phyloP scores from a whole-genome alignment of 2,797 vertebrate species.

The Arctocebus calabarensis region DNA sequence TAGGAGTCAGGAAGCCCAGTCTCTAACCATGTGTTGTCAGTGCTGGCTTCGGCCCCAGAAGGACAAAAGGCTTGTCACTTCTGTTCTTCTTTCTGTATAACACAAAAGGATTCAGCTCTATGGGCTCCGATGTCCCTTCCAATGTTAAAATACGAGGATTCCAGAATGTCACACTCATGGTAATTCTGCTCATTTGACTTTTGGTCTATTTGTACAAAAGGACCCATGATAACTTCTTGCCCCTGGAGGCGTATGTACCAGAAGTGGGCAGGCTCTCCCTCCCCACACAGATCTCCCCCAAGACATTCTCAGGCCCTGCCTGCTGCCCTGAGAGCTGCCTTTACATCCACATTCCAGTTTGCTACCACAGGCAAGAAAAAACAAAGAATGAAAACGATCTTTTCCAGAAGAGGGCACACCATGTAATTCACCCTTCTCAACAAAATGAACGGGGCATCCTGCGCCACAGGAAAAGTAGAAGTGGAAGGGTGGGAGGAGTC shows the following conservation, averaged over 20 bases:
- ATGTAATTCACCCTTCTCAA: background rate
- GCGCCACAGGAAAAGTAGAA: slow-evolving; percentile 23
- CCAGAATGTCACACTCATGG: background rate
- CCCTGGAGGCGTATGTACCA: background rate
- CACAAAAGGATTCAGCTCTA: background rate
- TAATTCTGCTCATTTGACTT: background rate
- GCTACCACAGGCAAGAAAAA: background rate
- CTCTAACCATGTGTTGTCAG: background rate
- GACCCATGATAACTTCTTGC: background rate
- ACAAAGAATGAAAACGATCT: background rate
- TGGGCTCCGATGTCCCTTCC: background rate
- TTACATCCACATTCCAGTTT: background rate
- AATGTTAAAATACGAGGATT: background rate
- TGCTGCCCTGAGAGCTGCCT: background rate
- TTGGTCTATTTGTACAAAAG: background rate
- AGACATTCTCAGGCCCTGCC: background rate
- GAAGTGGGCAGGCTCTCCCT: background rate
- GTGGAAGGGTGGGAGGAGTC: background rate
- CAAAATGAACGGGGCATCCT: background rate
- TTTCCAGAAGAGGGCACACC: background rate
- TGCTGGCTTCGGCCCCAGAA: no score
- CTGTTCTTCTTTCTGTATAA: background rate
- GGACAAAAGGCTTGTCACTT: background rate
- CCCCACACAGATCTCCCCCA: background rate
- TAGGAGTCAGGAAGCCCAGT: background rate